Evolutionary conservation across 2,113 vertebrate genomes (phyloP).

Genomic region (Limnothrissa miodon): DNA sequence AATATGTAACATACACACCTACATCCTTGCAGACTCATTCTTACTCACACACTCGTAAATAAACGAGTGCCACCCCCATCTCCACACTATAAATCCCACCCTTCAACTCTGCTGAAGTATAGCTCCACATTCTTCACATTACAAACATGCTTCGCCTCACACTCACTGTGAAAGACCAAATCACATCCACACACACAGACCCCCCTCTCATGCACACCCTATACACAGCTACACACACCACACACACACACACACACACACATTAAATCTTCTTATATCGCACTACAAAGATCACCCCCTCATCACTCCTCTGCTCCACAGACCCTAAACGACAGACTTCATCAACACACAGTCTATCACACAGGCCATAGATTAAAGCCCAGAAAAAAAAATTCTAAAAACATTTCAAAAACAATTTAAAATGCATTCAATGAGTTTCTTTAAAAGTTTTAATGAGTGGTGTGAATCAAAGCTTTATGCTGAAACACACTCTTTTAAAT

Average conservation of each 20-base stretch:
- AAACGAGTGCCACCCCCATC: too few relatives aligned
- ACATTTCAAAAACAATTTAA: too few relatives aligned
- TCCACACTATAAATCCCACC: background rate
- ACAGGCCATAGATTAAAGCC: background rate
- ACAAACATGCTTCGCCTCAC: background rate
- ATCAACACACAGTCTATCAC: background rate
- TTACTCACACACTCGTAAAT: too few relatives aligned
- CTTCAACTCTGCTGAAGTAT: background rate
- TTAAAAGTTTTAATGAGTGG: conserved; percentile 8
- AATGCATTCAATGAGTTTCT: background rate
- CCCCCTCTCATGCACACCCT: background rate
- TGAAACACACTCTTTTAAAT: background rate
- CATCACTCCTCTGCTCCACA: background rate
- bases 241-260: conserved; percentile 22
- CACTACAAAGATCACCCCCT: background rate
- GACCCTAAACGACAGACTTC: background rate
- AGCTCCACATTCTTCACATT: background rate
- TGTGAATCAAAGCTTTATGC: background rate
- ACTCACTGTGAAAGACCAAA: background rate
- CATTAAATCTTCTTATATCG: background rate
- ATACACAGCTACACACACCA: background rate
- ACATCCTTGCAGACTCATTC: background rate
- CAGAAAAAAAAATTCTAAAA: background rate
- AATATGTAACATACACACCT: background rate
- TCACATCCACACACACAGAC: conserved; percentile 10